Evolutionary conservation across 2,888 invertebrate species (phyloP), one percentile per base, ranked within the genome.

Genomic region (Troilus luridus): DNA sequence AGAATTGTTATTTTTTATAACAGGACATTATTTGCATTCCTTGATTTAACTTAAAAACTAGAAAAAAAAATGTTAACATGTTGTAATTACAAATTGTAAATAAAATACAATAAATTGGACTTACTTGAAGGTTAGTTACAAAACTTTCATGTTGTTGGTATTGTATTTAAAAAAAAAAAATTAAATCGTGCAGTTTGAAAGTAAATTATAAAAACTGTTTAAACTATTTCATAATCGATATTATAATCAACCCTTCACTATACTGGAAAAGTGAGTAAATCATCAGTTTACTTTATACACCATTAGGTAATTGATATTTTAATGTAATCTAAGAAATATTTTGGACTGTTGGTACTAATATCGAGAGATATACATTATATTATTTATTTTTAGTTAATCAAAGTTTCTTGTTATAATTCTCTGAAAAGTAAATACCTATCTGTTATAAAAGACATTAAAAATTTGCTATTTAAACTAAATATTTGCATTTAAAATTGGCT

Each of bases 391-490:
- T 41, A 17, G 8, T 27, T 14, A 17, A 67, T 6, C 17, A 19
- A 77, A 19, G 67, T 67, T 27, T 67, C 14, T 19, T n/a, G n/a
- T n/a, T n/a, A 41, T 41, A 41, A 41, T 41, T 41, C 8, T 67
- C 24, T 0, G 0, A 14, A 3, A 24, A 12, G 24, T 67, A 67
- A 24, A 24, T 67, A 0, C 12, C 10, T 0, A 12, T n/a, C 8
- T 67, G 0, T 67, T 9, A 10, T 67, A 67, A 14, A 67, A 67
- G 24, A 77, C 7, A 8, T 77, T 17, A 77, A 77, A 41, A 77
- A 77, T 77, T 77, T 77, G 72, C 72, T 77, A 77, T 77, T 77
- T 77, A 77, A 77, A 77, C 19, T 77, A 27, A 77, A 77, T 41
- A 27, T 19, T 17, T 77, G 72, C 72, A 77, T 77, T 77, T 77